Evolutionary conservation across 1,140 invertebrate species (phyloP).

Genomic region (Heliconius melpomene): DNA sequence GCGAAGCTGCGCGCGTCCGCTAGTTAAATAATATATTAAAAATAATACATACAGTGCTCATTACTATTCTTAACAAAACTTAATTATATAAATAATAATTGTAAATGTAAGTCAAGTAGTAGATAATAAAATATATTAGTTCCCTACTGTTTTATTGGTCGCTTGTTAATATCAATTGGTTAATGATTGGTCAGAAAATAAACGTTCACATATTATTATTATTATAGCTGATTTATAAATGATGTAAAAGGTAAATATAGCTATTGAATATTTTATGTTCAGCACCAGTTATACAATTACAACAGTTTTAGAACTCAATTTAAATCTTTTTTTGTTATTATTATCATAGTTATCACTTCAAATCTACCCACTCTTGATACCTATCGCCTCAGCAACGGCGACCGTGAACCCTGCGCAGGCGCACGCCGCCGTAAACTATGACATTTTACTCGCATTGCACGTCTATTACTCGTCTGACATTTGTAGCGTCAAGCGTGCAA

Average conservation of each 20-base stretch:
- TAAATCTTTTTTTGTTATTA: not conserved
- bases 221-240: not conserved
- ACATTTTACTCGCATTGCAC: conserved; percentile 72
- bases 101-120: not conserved
- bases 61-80: not conserved
- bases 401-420: conserved; percentile 65
- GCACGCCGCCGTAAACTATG: conserved; percentile 67
- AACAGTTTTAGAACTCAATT: not conserved
- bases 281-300: not conserved
- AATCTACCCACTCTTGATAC: conserved; percentile 19
- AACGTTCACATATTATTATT: not conserved
- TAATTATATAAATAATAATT: not conserved
- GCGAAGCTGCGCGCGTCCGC: no score
- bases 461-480: conserved; percentile 63
- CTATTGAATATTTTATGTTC: not conserved
- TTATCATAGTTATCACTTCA: not conserved
- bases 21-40: not conserved
- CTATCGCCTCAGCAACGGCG: conserved; percentile 43
- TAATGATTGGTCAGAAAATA: not conserved
- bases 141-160: conserved; percentile 1
- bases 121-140: not conserved
- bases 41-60: not conserved
- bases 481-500: conserved; percentile 45
- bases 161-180: not conserved
- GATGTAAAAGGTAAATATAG: not conserved